phyloP scores from a whole-genome alignment of 2,888 invertebrate genomes.

The Blera fallax region DNA sequence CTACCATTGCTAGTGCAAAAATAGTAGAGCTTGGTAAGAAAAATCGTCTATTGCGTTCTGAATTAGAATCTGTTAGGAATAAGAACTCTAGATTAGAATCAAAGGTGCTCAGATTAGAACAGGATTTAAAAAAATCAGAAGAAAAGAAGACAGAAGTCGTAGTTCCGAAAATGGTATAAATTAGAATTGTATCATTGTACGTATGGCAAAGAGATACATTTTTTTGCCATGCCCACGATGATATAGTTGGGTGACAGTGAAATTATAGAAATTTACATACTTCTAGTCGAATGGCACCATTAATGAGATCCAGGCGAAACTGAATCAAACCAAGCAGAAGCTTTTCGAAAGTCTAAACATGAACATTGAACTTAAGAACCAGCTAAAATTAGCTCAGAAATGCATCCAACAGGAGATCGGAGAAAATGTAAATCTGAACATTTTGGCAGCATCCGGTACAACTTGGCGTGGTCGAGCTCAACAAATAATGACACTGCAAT shows the following conservation, averaged over 20 bases:
- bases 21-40: conserved; percentile 79
- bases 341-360: conserved; percentile 87
- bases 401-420: conserved; percentile 89
- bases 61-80: conserved; percentile 77
- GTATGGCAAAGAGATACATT: neutral
- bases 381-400: conserved; percentile 88
- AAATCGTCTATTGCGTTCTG: conserved; percentile 78
- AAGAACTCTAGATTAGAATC: conserved; percentile 76
- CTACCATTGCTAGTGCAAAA: conserved; percentile 77
- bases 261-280: neutral
- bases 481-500: conserved; percentile 87
- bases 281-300: conserved; percentile 18
- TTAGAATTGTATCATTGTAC: neutral
- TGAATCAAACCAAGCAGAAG: conserved; percentile 82
- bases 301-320: conserved; percentile 84
- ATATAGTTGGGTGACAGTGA: neutral
- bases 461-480: conserved; percentile 91
- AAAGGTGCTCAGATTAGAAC: conserved; percentile 74
- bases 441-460: conserved; percentile 83
- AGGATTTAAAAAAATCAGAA: conserved; percentile 12
- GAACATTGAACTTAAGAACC: conserved; percentile 87
- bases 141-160: neutral
- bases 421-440: conserved; percentile 86
- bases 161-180: neutral
- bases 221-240: neutral